Percentiles rank a stretch among this genome's conserved stretches.
Evolutionary conservation across 2,888 invertebrate genomes (phyloP).

Genomic region (Cinara cedri): DNA sequence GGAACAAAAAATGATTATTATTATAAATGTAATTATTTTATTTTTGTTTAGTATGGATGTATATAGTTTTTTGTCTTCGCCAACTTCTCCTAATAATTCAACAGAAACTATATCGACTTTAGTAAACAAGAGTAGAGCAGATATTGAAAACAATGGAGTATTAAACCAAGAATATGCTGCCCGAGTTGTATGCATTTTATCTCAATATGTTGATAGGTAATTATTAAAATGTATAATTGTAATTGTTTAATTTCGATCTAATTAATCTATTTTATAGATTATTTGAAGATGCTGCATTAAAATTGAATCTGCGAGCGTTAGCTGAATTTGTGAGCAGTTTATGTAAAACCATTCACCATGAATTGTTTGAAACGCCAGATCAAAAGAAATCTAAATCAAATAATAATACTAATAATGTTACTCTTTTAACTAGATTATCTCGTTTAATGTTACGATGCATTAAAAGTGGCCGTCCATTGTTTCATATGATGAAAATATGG

Average conservation of each 20-base stretch:
- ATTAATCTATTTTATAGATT: slow-evolving; percentile 65
- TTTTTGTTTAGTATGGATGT: slow-evolving; percentile 77
- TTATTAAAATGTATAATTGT: slow-evolving; percentile 14
- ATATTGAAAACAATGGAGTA: slow-evolving; percentile 66
- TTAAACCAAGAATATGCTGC: slow-evolving; percentile 63
- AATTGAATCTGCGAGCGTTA: slow-evolving; percentile 83
- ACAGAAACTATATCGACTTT: slow-evolving; percentile 73
- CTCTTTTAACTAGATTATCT: slow-evolving; percentile 81
- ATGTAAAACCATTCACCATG: slow-evolving; percentile 83
- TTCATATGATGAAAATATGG: slow-evolving; percentile 92
- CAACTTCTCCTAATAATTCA: slow-evolving; percentile 62
- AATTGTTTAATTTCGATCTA: neutral
- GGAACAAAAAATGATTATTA: no score
- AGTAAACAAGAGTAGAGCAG: slow-evolving; percentile 67
- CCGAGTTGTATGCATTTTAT: slow-evolving; percentile 86
- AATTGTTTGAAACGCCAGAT: slow-evolving; percentile 65
- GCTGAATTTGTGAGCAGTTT: slow-evolving; percentile 82
- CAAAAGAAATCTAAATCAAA: slow-evolving; percentile 49
- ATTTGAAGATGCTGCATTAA: slow-evolving; percentile 86
- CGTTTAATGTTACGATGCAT: slow-evolving; percentile 88
- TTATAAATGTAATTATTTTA: neutral
- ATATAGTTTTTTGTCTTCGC: slow-evolving; percentile 78
- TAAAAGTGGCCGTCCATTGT: slow-evolving; percentile 82
- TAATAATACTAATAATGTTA: slow-evolving; percentile 61
- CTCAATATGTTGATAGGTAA: slow-evolving; percentile 82